These are phyloP conservation scores for Sitodiplosis mosellana DNA, from an alignment of 1,140 invertebrate species.

Conservation along the genomic window DNA sequence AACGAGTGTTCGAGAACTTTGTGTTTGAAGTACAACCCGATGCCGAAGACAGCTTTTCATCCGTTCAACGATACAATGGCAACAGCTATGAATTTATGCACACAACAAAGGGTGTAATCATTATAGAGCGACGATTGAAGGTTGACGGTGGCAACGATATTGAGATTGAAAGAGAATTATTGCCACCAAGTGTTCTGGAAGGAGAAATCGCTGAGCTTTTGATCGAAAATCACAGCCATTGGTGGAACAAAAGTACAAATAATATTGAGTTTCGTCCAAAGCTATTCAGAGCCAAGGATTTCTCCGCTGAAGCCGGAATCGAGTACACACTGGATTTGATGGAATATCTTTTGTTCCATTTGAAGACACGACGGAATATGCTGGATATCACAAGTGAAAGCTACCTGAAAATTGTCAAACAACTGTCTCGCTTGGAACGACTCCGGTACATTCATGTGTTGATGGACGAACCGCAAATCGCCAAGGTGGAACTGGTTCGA, in stretches of 20 bases:
- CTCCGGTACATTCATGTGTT: background rate
- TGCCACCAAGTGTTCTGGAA: background rate
- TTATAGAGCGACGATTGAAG: background rate
- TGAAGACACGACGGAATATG: background rate
- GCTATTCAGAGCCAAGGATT: background rate
- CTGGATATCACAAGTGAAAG: background rate
- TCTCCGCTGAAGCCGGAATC: background rate
- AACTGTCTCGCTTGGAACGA: background rate
- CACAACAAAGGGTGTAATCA: background rate
- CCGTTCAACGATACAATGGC: background rate
- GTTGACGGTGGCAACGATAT: no score
- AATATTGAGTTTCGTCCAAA: background rate
- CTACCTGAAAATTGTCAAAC: background rate
- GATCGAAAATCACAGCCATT: background rate
- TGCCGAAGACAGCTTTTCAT: background rate
- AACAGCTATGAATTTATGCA: background rate
- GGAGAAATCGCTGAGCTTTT: background rate
- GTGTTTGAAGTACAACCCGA: background rate
- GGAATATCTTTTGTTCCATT: background rate
- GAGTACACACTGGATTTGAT: background rate
- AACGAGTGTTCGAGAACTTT: background rate
- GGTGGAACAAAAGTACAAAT: background rate
- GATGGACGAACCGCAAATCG: background rate
- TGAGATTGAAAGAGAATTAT: background rate
- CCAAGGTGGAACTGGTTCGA: background rate